Evolutionary conservation across 2,888 invertebrate genomes (phyloP).

Genomic region (Nephrotoma appendiculata): DNA sequence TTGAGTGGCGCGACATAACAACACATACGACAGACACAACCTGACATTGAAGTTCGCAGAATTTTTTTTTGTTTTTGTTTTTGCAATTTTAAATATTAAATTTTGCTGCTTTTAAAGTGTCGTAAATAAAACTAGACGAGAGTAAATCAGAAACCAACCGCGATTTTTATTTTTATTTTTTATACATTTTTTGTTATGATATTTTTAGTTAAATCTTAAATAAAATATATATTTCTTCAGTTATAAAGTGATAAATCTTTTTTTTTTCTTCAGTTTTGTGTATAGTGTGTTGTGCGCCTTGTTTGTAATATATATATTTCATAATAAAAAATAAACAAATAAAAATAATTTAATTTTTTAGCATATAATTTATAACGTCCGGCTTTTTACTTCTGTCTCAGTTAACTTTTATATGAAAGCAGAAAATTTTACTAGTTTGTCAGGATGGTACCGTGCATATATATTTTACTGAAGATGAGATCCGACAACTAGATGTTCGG

Average conservation of each 20-base stretch:
- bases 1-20: background rate
- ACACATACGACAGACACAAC: background rate
- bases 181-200: background rate
- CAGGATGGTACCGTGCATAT: too few relatives aligned
- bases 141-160: background rate
- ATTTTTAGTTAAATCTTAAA: background rate
- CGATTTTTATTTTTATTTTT: background rate
- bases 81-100: background rate
- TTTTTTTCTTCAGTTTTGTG: background rate
- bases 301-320: background rate
- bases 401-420: background rate
- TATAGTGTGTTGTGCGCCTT: background rate
- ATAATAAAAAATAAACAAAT: background rate
- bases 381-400: background rate
- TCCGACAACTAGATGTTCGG: too few relatives aligned
- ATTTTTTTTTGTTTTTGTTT: background rate
- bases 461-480: too few relatives aligned
- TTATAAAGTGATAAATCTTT: background rate
- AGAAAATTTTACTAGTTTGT: background rate
- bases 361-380: background rate
- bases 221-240: background rate
- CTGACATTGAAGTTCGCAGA: background rate
- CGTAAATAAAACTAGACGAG: background rate
- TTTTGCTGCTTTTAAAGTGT: background rate
- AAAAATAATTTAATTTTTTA: background rate